phyloP scores from a whole-genome alignment of 2,888 invertebrate genomes.

The Hirtodrosophila duncani region DNA sequence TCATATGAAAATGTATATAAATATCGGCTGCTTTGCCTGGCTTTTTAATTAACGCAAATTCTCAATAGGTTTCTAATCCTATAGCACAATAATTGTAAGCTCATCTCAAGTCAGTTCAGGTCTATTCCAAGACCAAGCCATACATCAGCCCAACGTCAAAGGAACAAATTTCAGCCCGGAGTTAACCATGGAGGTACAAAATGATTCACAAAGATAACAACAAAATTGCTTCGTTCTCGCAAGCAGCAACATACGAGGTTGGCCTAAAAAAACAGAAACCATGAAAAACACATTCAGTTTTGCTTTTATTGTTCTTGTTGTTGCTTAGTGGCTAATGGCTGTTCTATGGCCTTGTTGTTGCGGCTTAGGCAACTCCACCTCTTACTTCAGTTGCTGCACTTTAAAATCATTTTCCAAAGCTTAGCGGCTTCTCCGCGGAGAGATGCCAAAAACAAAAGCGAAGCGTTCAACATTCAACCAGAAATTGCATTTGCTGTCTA shows the following conservation, averaged over 20 bases:
- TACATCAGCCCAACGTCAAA: too few relatives aligned
- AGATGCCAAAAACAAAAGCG: slow-evolving; percentile 37
- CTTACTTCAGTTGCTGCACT: slow-evolving; percentile 49
- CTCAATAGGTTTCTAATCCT: not conserved
- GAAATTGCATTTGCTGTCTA: slow-evolving; percentile 55
- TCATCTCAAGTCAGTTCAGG: slow-evolving; percentile 12
- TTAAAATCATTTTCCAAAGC: slow-evolving; percentile 60
- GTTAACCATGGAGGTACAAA: slow-evolving; percentile 57
- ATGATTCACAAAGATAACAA: slow-evolving; percentile 67
- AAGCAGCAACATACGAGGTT: slow-evolving; percentile 25
- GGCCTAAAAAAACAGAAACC: slow-evolving; percentile 63
- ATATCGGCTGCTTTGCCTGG: too few relatives aligned
- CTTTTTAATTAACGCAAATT: too few relatives aligned
- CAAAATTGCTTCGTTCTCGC: slow-evolving; percentile 55
- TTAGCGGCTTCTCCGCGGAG: slow-evolving; percentile 25
- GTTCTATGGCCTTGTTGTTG: slow-evolving; percentile 17
- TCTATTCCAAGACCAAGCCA: too few relatives aligned
- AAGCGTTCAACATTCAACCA: slow-evolving; percentile 64
- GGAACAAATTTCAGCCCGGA: too few relatives aligned
- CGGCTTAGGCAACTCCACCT: slow-evolving; percentile 50
- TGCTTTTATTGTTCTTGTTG: slow-evolving; percentile 33
- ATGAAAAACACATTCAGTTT: slow-evolving; percentile 63
- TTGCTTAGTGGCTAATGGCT: slow-evolving; percentile 29
- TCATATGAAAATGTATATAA: too few relatives aligned
- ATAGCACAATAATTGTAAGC: slow-evolving; percentile 29